Evolutionary conservation across 2,113 vertebrate genomes (phyloP).

Genomic region (Malaclemys terrapin): DNA sequence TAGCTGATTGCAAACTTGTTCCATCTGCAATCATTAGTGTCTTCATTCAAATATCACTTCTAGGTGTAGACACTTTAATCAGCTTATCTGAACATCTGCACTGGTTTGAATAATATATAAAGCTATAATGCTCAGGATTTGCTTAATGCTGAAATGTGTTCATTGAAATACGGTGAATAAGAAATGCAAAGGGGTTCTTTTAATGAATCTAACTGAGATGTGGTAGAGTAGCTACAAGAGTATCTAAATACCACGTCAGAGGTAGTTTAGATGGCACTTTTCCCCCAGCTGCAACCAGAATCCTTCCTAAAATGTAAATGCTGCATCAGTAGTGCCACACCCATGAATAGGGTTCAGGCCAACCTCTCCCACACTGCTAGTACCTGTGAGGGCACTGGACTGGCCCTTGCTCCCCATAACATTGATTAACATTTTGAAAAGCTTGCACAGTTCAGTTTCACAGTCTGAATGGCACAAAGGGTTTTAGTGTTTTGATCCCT

Average conservation of each 20-base stretch:
- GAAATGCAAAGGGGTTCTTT: background rate
- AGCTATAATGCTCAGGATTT: background rate
- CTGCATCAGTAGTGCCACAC: background rate
- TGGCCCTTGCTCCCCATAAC: background rate
- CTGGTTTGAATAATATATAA: background rate
- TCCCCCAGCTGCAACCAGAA: background rate
- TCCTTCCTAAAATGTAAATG: background rate
- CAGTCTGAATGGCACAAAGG: background rate
- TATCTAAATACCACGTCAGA: background rate
- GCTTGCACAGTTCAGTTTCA: background rate
- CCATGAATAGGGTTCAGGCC: background rate
- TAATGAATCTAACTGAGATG: background rate
- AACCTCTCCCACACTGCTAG: background rate
- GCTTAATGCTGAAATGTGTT: background rate
- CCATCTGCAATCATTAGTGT: background rate
- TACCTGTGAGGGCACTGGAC: background rate
- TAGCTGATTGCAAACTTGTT: background rate
- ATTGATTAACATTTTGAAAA: background rate
- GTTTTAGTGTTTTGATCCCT: background rate
- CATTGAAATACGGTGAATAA: background rate
- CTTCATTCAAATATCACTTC: background rate
- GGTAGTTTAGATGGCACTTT: background rate
- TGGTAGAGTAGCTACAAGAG: background rate
- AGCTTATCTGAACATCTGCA: background rate
- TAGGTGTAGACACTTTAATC: background rate